Conservation (phyloP, 2,888 invertebrate genomes). For the Hipparchia sbordonii region DNA sequence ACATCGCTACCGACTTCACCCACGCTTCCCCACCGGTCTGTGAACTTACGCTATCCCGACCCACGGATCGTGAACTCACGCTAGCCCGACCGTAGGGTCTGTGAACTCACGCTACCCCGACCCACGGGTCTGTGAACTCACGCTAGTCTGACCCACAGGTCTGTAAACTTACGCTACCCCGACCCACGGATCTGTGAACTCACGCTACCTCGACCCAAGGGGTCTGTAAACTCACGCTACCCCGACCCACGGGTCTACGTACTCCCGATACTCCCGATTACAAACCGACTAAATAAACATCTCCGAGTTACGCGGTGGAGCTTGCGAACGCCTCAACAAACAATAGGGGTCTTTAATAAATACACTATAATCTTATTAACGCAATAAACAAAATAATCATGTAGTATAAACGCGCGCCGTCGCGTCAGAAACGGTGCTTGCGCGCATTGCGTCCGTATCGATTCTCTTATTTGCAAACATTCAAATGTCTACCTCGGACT, state of each 20-base stretch:
- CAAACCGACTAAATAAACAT: constrained; percentile 59
- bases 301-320: constrained; percentile 59
- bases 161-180: constrained; percentile 40
- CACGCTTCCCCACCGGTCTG: constrained; percentile 62
- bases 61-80: no score
- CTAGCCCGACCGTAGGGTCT: no score
- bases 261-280: constrained; percentile 62
- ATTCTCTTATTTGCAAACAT: no score
- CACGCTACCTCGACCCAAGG: no score
- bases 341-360: constrained; percentile 60
- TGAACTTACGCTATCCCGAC: constrained; percentile 39
- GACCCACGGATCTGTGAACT: constrained; percentile 56
- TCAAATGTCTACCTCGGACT: no score
- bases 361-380: constrained; percentile 54
- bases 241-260: constrained; percentile 60
- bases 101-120: constrained; percentile 47
- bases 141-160: no score
- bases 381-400: constrained; percentile 76
- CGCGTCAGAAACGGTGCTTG: constrained; percentile 63
- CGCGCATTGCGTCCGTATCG: constrained; percentile 45
- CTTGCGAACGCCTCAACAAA: constrained; percentile 61
- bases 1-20: constrained; percentile 77
- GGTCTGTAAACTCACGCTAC: no score
- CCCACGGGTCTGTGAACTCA: constrained; percentile 52
- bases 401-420: constrained; percentile 78